Conservation (phyloP, 2,797 vertebrate species). For the Melanotaenia nigrans region DNA sequence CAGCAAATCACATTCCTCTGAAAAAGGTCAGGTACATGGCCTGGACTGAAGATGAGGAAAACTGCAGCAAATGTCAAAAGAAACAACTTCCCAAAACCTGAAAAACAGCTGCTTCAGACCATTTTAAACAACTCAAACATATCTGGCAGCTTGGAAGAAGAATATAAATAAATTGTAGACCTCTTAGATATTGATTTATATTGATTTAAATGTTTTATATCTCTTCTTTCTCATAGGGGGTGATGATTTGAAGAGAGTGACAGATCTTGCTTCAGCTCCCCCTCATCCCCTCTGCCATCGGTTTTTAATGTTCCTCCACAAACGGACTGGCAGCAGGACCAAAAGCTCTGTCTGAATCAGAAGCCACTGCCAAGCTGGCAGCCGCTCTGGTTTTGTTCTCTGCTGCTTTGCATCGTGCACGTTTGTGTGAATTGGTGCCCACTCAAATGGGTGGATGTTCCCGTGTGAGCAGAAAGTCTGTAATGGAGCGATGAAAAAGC, state of each 20-base stretch:
- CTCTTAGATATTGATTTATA: not conserved
- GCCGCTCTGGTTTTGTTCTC: slow-evolving; percentile 63
- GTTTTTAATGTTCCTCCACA: slow-evolving; percentile 61
- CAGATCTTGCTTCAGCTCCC: slow-evolving; percentile 33
- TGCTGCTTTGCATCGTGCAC: slow-evolving; percentile 67
- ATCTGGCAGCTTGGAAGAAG: no score
- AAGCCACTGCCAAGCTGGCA: slow-evolving; percentile 75
- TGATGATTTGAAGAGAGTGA: slow-evolving; percentile 29
- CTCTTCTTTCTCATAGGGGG: slow-evolving; percentile 13
- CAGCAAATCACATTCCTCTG: not conserved
- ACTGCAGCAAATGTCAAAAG: not conserved
- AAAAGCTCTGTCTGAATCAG: slow-evolving; percentile 58
- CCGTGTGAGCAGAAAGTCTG: slow-evolving; percentile 36
- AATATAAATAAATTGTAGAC: not conserved
- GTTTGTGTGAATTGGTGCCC: slow-evolving; percentile 69
- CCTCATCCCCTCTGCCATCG: slow-evolving; percentile 19
- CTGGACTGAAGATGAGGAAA: not conserved
- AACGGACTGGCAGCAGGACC: slow-evolving; percentile 63
- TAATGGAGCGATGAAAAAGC: slow-evolving; percentile 58
- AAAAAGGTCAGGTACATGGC: not conserved
- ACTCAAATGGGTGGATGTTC: slow-evolving; percentile 61
- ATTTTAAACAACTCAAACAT: not conserved
- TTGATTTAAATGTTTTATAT: slow-evolving; percentile 5
- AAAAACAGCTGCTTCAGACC: not conserved
- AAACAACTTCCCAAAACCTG: not conserved